Evolutionary conservation across 2,888 invertebrate species (phyloP), one percentile per base, ranked within the genome.

Genomic region (Mythimna pallens): DNA sequence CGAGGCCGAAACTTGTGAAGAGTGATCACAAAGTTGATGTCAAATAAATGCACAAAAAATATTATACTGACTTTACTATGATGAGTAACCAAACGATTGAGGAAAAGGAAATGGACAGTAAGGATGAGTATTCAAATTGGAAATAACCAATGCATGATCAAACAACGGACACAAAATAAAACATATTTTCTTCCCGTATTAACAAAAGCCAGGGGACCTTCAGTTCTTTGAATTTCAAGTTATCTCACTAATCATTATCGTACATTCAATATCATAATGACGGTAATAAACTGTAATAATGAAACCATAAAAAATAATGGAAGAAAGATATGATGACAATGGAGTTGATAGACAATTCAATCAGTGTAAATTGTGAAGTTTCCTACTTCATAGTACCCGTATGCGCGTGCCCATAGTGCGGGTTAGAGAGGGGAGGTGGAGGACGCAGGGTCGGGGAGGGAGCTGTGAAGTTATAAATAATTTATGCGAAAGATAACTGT

Each of bases 401-500:
- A 93, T 92, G 91, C 88, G 89, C 89, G 78, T 69, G 86, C 89
- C 87, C 87, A 80, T 74, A 40, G 55, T 83, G 80, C 73, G 81
- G 82, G 80, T 67, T 59, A 64, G 67, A 66, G 63, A 65, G 64
- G 72, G 71, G 58, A 54, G 59, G 67, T 40, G 65, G 61, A 54
- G 25, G 69, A 65, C 63, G 63, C 65, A 68, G 80, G 70, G 77
- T 65, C 57, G 30, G 84, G 86, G 85, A 85, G 84, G 81, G 87
- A 85, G 86, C 81, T 86, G 85, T 79, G 80, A 86, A 87, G 86
- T 88, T 90, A 92, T 92, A 90, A 91, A 91, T 93, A 92, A 92
- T 92, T 87, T 88, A 93, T 91, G 87, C 88, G 83, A 88, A 88
- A 92, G 91, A 92, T 93, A 94, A 92, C 91, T 91, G 91, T 90